phyloP scores from a whole-genome alignment of 2,888 invertebrate genomes.

The Myopa testacea region DNA sequence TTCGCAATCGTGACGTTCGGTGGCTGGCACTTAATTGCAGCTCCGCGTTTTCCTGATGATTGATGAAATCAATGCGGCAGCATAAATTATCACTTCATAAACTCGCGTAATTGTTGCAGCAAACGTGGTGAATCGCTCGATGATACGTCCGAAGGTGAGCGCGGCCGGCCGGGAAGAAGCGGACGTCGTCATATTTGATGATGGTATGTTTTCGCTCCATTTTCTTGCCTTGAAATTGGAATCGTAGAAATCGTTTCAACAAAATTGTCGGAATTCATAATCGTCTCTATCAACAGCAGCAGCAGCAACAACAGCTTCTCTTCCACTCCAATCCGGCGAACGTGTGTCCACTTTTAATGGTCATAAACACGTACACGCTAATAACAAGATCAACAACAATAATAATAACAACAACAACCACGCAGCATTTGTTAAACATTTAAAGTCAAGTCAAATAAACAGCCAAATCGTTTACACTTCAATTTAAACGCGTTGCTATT shows the following conservation, averaged over 20 bases:
- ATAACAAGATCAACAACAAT: conserved; percentile 4
- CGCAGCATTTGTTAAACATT: conserved; percentile 45
- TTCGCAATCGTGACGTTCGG: not conserved
- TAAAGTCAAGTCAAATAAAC: conserved; percentile 50
- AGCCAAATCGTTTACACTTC: conserved; percentile 54
- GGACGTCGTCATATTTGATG: not conserved
- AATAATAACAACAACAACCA: too few relatives aligned
- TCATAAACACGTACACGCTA: conserved; percentile 51
- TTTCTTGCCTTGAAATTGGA: not conserved
- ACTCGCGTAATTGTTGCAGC: not conserved
- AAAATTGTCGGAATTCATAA: conserved; percentile 21
- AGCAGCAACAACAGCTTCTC: conserved; percentile 13
- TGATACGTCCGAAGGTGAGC: not conserved
- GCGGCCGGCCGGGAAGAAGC: not conserved
- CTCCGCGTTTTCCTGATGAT: conserved; percentile 2
- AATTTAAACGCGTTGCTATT: conserved; percentile 35
- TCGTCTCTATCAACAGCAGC: conserved; percentile 12
- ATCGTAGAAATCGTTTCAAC: conserved; percentile 19
- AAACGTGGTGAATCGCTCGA: not conserved
- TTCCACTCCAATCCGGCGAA: not conserved
- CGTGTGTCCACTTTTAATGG: conserved; percentile 42
- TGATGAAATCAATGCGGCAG: conserved; percentile 37
- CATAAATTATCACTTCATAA: conserved; percentile 62
- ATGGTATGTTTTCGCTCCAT: not conserved
- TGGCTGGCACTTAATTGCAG: conserved; percentile 12